Conservation (phyloP, 2,888 invertebrate genomes). For the Metellina segmentata region DNA sequence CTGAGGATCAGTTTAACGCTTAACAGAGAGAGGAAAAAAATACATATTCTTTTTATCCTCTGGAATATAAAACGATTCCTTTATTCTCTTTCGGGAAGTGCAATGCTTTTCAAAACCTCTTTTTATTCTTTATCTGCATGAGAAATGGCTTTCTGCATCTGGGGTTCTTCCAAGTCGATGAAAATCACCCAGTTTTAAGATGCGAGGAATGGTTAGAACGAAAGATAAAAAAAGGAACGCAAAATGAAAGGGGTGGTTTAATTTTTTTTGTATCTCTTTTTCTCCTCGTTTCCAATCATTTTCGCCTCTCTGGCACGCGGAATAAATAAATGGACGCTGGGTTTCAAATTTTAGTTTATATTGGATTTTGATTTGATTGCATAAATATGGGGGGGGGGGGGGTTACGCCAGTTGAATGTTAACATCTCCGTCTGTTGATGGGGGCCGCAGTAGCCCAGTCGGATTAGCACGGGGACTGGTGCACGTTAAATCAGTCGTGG, state of each 20-base stretch:
- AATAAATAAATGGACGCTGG: not conserved
- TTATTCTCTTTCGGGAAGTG: not conserved
- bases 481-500: too few species aligned
- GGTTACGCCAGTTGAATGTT: not conserved
- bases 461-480: too few species aligned
- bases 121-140: constrained; percentile 32
- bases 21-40: not conserved
- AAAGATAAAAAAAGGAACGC: not conserved
- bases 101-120: constrained; percentile 16
- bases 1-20: not conserved
- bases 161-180: constrained; percentile 19
- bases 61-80: constrained; percentile 19
- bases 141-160: constrained; percentile 47
- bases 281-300: not conserved
- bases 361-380: not conserved
- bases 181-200: constrained; percentile 4
- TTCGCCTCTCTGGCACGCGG: not conserved
- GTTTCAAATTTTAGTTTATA: not conserved
- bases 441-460: too few species aligned
- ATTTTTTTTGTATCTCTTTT: too few species aligned
- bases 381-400: not conserved
- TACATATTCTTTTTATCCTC: not conserved
- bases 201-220: not conserved
- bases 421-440: too few species aligned
- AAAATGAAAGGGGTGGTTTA: not conserved